These are phyloP conservation scores for Clarias batrachus DNA, from an alignment of 2,113 vertebrate species.

Conservation along the genomic window DNA sequence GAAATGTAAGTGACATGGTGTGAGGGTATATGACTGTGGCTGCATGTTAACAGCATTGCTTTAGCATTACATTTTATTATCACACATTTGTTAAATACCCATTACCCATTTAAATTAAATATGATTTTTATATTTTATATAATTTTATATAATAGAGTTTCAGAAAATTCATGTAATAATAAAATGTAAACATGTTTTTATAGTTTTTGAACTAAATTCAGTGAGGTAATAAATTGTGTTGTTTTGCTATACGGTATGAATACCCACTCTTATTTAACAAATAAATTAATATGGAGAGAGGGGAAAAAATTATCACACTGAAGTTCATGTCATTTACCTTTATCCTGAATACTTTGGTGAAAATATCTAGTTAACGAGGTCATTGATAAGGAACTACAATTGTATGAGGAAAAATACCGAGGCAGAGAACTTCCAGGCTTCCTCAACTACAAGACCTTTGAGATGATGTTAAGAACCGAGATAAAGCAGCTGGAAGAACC, in stretches of 20 bases:
- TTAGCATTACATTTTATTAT: too few relatives aligned
- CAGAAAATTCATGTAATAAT: background rate
- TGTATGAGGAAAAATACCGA: constrained; percentile 73
- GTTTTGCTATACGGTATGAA: background rate
- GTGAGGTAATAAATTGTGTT: background rate
- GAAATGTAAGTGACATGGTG: constrained; percentile 66
- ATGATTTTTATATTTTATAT: too few relatives aligned
- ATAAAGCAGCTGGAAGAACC: constrained; percentile 77
- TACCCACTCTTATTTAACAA: background rate
- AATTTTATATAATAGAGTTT: background rate
- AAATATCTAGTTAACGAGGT: constrained; percentile 61
- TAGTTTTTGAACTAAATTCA: too few relatives aligned
- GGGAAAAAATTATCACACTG: background rate
- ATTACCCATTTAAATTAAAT: too few relatives aligned
- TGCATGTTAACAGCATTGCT: background rate
- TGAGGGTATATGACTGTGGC: background rate
- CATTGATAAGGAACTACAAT: constrained; percentile 52
- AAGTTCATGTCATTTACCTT: background rate
- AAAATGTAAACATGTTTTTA: too few relatives aligned
- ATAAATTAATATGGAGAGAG: background rate
- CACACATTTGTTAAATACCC: too few relatives aligned
- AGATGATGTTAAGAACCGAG: constrained; percentile 75
- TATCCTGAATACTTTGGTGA: background rate
- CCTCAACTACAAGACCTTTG: constrained; percentile 81
- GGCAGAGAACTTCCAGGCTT: constrained; percentile 84